Evolutionary conservation across 2,797 vertebrate species (phyloP), one percentile per base, ranked within the genome.

Genomic region (Vireo griseus): DNA sequence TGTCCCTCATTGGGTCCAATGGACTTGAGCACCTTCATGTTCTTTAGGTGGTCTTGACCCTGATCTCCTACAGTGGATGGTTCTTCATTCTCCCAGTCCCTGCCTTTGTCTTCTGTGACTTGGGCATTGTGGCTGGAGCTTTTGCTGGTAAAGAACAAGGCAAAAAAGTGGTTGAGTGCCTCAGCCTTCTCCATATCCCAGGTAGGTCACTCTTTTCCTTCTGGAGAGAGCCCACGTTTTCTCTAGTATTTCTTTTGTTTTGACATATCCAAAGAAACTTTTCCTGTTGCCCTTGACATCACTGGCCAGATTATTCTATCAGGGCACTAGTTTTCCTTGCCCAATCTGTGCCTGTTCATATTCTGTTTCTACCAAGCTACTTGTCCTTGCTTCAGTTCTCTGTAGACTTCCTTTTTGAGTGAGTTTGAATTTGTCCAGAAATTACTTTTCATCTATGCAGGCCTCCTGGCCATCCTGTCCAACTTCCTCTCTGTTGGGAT

Each of bases 321-420:
- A 40, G 39, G 19, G 8, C 14, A 42, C 33, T 26, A 57, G 20
- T 24, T 33, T 57, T 76, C 37, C n/a, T 82, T 0, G 3, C 16
- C n/a, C 4, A 1, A 5, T 63, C 28, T 0, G 0, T 76, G 28
- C 25, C 58, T 83, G 17, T 50, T 65, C 21, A 6, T 63, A 35
- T 0, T 0, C 2, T 33, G 13, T 63, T 76, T 25, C 28, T 63
- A 50, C 24, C 50, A 45, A 57, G 58, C 31, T 65, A 3, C 22
- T 42, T 59, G 22, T 78, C 18, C 26, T 65, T 39, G 4, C 45
- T 58, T 83, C 51, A 35, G 2, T 62, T 33, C 9, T 65, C 33
- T 83, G 6, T 52, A 47, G 21, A 10, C 45, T 40, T 40, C 15
- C 17, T 35, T 71, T 71, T 11, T 82, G 28, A 14, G 14, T 82